Evolutionary conservation across 1,140 invertebrate genomes (phyloP), one percentile per base, ranked within the genome.

Genomic region (Nixonia krombeini): DNA sequence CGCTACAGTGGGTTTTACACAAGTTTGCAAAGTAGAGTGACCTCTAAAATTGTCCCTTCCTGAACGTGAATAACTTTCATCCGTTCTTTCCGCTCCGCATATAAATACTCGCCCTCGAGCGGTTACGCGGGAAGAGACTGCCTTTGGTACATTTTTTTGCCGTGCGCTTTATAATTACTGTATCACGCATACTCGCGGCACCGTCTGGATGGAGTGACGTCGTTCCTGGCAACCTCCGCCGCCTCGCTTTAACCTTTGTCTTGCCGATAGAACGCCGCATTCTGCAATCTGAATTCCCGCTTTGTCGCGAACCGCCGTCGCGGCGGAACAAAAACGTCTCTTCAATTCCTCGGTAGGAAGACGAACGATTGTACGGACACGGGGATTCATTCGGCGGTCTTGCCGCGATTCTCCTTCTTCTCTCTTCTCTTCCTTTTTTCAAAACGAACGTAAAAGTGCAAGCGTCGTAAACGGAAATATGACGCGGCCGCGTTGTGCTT

Each of bases 111-210:
- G 18, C 26, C 41, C 46, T 62, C 13, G 40, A 56, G 64, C 64
- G 57, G 41, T 31, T 59, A 44, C 47, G 56, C 51, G 35, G 16
- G 57, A 62, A 67, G 46, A 56, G 37, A 38, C 46, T 51, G 64
- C 52, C 64, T 68, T 68, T 62, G 57, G 57, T 68, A 46, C 45
- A 59, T 61, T 67, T 29, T 66, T 68, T 69, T 69, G 50, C 52
- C 55, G 58, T 58, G 55, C 63, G 44, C 50, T 69, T 69, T 69
- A 63, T 69, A 69, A 63, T 69, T 69, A 69, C 66, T 68, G 65
- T 53, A 68, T 58, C 47, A 58, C 42, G 57, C 29, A 53, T 46
- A 62, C 53, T 49, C 56, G 52, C 15, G 59, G 38, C 33, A 1
- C n/a, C 25, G 13, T 35, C 18, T 47, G 26, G 40, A 46, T 46